Conservation (phyloP, 2,113 vertebrate species). For the Oxyruncus cristatus region DNA sequence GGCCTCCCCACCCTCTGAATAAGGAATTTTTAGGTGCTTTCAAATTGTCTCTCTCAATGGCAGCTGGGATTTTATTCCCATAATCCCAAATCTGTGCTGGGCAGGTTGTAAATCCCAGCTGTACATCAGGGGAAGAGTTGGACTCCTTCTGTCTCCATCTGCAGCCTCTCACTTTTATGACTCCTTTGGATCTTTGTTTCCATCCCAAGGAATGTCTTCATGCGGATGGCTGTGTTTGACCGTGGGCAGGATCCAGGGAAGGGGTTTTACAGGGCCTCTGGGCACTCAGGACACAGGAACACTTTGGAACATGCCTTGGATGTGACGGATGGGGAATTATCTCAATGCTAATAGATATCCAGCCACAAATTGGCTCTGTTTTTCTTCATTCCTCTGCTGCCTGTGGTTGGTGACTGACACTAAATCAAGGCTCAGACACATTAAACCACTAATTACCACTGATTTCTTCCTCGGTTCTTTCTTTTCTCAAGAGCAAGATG, state of each 20-base stretch:
- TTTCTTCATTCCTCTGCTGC: constrained; percentile 64
- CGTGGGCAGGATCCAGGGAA: not conserved
- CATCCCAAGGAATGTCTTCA: not conserved
- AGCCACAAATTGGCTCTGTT: constrained; percentile 55
- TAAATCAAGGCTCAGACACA: constrained; percentile 8
- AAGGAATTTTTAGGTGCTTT: not conserved
- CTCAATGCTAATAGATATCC: constrained; percentile 57
- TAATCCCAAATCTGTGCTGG: not conserved
- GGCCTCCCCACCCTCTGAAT: not conserved
- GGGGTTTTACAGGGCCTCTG: not conserved
- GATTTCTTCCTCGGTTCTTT: not conserved
- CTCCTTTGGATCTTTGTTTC: not conserved
- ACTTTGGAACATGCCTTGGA: not conserved
- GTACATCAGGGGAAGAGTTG: not conserved
- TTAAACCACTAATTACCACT: not conserved
- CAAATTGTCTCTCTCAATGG: not conserved
- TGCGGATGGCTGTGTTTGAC: constrained; percentile 16
- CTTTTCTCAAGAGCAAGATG: not conserved
- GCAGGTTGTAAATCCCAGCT: not conserved
- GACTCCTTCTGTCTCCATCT: not conserved
- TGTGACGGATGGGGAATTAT: constrained; percentile 61
- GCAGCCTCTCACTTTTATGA: not conserved
- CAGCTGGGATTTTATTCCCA: not conserved
- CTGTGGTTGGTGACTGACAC: not conserved
- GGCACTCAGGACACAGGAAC: not conserved